Evolutionary conservation across 2,888 invertebrate species (phyloP), one percentile per base, ranked within the genome.

Genomic region (Blomia tropicalis): DNA sequence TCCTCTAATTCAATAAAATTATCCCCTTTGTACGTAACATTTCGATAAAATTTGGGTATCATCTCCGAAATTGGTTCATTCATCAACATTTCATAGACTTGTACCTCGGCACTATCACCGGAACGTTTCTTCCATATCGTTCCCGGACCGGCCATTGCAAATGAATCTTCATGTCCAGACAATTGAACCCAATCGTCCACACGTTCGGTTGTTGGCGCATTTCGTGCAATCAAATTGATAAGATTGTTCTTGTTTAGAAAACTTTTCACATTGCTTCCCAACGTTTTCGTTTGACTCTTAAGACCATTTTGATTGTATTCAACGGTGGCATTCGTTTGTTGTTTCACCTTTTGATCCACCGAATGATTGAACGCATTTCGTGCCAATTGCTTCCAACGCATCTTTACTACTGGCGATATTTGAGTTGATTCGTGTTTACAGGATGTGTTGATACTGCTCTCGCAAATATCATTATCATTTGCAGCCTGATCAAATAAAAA

Each of bases 1-100:
- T 96, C 92, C 76, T 95, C 91, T 66, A 96, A 81, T 75, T 95
- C 93, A 71, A 96, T 91, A 75, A 91, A 96, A 67, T 73, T 77
- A 68, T 76, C 75, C 30, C 71, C 72, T 63, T 75, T 75, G 66
- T 73, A 75, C 66, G 72, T 71, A 36, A 76, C 83, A 72, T 89
- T 84, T 54, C 89, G 80, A 74, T 85, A 86, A 75, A 86, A 91
- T 69, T 80, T 81, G 4, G 92, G 91, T 63, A 89, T 83, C 69
- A 87, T 82, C 67, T 82, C 79, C 68, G 80, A 77, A 72, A 85
- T 79, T 59, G 80, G 78, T 72, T 91, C 90, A 72, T 90, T 90
- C 67, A 82, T 82, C 66, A 92, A 77, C 17, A 82, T 81, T 72
- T 86, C 84, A 76, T 92, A 92, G 2, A 75, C 75, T 63, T 71